phyloP scores from a whole-genome alignment of 2,113 vertebrate genomes.

The Zingel zingel region DNA sequence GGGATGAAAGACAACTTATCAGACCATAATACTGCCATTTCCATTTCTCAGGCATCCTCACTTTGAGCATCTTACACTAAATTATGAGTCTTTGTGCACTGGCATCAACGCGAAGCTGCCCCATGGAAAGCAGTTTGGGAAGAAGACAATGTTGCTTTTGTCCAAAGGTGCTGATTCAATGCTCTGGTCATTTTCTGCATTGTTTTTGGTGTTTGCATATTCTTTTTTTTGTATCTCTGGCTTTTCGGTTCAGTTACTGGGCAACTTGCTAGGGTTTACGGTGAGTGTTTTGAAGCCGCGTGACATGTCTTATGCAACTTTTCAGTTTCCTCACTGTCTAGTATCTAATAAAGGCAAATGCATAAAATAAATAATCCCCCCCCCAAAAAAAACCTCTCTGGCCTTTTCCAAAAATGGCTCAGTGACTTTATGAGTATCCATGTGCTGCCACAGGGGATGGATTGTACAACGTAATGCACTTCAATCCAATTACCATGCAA shows the following conservation, averaged over 20 bases:
- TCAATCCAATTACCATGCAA: constrained; percentile 19
- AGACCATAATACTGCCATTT: constrained; percentile 65
- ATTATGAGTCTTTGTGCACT: constrained; percentile 57
- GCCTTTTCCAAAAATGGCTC: constrained; percentile 2
- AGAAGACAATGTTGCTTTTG: constrained; percentile 36
- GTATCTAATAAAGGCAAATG: constrained; percentile 13
- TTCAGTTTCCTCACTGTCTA: neutral
- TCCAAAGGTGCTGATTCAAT: constrained; percentile 52
- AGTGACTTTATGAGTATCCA: constrained; percentile 26
- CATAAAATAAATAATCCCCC: constrained; percentile 3
- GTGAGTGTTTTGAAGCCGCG: constrained; percentile 11
- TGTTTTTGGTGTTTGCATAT: constrained; percentile 15
- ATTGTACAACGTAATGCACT: neutral
- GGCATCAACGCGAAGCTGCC: constrained; percentile 37
- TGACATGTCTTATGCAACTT: neutral
- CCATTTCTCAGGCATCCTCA: constrained; percentile 55
- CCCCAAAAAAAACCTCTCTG: neutral
- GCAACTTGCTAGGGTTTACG: neutral
- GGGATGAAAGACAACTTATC: constrained; percentile 71
- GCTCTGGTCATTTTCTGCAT: constrained; percentile 21
- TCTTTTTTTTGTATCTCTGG: neutral
- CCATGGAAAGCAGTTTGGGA: constrained; percentile 35
- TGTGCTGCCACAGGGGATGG: constrained; percentile 6
- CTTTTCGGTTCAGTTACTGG: neutral
- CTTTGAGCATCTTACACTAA: constrained; percentile 55